Base-by-base conservation (phyloP, 64 coral and sea anemone genomes). In the Stichodactyla helianthus region DNA sequence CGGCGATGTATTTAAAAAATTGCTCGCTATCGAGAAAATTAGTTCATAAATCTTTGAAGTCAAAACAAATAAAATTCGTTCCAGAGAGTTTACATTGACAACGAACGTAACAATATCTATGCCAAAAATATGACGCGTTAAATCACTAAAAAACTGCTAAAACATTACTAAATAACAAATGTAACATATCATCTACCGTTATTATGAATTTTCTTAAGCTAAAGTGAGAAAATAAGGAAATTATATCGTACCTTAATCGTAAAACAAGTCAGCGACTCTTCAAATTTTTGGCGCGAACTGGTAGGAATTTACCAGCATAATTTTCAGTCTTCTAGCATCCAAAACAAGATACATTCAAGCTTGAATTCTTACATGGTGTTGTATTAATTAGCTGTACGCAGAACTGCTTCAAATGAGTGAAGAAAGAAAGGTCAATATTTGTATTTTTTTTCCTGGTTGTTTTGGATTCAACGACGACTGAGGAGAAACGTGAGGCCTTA, bases 261-360 rank as follows among this genome's bases (percentile, higher is more conserved):
- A n/a, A 20, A 65, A 65, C 18, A n/a, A 9, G 19, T 65, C 62
- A 65, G 62, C 20, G 62, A 65, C 5, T 5, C 62, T 65, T 65
- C 62, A 65, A 65, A 65, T n/a, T 65, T 65, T 65, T 65, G 62
- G 62, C 62, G 62, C 62, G 62, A 65, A 65, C 22, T 65, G 62
- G 62, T 65, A n/a, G 62, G 12, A 65, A 65, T 6, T 6, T 65
- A n/a, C 16, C 19, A n/a, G 18, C 19, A n/a, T 65, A 44, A n/a
- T 65, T 65, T 22, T 6, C 62, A 65, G 62, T n/a, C 22, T 65
- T 65, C 9, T n/a, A 65, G 62, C 62, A n/a, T 22, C 62, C 19
- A 65, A 65, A 44, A 13, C 2, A 65, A n/a, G 62, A 65, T 13
- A n/a, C 19, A 65, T 65, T 22, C 5, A 13, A 65, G 62, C 62